A percentile compares a stretch with the other conserved stretches of the same genome.
These are phyloP conservation scores for Meles meles DNA, from an alignment of 2,113 vertebrate species.

Conservation along the genomic window DNA sequence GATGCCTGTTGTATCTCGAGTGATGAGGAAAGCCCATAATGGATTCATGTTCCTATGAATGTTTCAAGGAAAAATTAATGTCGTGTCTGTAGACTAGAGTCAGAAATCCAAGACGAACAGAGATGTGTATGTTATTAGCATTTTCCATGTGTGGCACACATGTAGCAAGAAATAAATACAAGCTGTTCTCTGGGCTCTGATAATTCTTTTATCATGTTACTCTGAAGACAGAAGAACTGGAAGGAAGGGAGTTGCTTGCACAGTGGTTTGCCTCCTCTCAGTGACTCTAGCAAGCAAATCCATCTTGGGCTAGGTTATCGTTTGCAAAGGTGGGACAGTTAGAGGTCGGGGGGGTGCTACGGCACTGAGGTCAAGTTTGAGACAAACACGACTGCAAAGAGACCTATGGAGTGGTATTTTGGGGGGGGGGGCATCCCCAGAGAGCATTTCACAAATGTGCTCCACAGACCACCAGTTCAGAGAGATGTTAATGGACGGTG, in stretches of 20 bases:
- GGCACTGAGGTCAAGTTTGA: neutral
- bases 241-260: neutral
- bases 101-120: neutral
- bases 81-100: neutral
- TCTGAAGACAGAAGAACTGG: neutral
- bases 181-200: neutral
- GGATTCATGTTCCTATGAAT: neutral
- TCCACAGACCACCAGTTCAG: neutral
- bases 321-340: neutral
- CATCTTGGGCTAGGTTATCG: neutral
- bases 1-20: neutral
- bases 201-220: constrained; percentile 12
- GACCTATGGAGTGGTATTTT: neutral
- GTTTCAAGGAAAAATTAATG: constrained; percentile 14
- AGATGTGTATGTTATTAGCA: neutral
- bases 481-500: neutral
- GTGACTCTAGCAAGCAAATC: neutral
- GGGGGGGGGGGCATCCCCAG: neutral
- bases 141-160: neutral
- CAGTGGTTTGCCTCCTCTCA: neutral
- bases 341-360: neutral
- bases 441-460: neutral
- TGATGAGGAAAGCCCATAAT: constrained; percentile 1
- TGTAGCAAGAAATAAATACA: constrained; percentile 3
- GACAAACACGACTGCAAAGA: neutral